phyloP scores from a whole-genome alignment of 2,797 vertebrate species.

The Nyctibius grandis region DNA sequence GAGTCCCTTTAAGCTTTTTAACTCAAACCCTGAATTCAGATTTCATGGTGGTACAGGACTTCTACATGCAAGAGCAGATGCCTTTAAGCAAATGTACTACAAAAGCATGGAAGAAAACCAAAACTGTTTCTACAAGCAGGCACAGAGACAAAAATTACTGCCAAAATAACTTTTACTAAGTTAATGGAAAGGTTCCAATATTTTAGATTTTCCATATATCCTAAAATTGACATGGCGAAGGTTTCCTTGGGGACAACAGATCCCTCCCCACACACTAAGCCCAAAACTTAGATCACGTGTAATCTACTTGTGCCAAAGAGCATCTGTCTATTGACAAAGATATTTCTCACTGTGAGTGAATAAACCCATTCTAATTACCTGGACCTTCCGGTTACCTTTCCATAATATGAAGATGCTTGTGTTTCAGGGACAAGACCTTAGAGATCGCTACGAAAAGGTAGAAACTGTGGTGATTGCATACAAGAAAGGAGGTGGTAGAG shows the following conservation, averaged over 20 bases:
- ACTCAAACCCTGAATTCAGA: not conserved
- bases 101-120: not conserved
- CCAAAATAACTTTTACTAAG: not conserved
- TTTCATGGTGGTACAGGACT: not conserved
- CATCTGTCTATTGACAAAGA: not conserved
- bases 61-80: not conserved
- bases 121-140: not conserved
- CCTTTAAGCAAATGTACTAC: not conserved
- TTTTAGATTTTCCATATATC: not conserved
- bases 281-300: not conserved
- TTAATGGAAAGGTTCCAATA: not conserved
- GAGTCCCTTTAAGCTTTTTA: not conserved
- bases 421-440: not conserved
- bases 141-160: not conserved
- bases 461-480: not conserved
- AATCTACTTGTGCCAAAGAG: fast-evolving
- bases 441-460: not conserved
- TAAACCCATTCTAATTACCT: not conserved
- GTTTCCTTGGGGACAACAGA: not conserved
- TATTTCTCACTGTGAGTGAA: not conserved
- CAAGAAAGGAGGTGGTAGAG: not conserved
- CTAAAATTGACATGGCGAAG: not conserved
- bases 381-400: not conserved
- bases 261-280: not conserved
- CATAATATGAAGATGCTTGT: not conserved